phyloP scores from a whole-genome alignment of 2,113 vertebrate genomes.

The Myrmecophaga tridactyla region DNA sequence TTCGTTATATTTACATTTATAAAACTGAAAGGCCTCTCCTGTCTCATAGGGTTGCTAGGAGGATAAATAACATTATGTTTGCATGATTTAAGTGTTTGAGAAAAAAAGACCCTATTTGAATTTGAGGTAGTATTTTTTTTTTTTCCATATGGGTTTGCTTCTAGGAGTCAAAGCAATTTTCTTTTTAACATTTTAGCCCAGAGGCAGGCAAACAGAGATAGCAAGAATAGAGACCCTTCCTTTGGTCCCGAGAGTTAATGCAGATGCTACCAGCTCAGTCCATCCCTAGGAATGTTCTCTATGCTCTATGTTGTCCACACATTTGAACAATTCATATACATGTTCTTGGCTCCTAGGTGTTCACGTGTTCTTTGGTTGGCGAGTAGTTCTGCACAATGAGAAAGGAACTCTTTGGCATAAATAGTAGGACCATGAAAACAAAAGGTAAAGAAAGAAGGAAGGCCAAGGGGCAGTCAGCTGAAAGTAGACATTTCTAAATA shows the following conservation, averaged over 20 bases:
- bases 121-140: neutral
- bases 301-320: neutral
- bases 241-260: neutral
- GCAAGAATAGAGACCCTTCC: neutral
- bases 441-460: neutral
- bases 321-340: neutral
- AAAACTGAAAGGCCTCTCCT: slow-evolving; percentile 18
- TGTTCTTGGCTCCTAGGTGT: neutral
- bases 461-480: neutral
- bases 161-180: neutral
- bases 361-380: neutral
- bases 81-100: neutral
- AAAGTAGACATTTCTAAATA: neutral
- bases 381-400: neutral
- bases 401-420: neutral
- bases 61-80: neutral
- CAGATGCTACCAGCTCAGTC: neutral
- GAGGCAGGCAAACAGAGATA: neutral
- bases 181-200: neutral
- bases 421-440: neutral
- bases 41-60: neutral
- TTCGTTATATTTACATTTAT: slow-evolving; percentile 14
- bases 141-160: neutral
- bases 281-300: neutral
- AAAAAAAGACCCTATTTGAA: neutral